Percentiles rank a stretch among this genome's conserved stretches.
phyloP scores from a whole-genome alignment of 35 echinoderm and acorn worm species.

The Nesometra sesokonis region DNA sequence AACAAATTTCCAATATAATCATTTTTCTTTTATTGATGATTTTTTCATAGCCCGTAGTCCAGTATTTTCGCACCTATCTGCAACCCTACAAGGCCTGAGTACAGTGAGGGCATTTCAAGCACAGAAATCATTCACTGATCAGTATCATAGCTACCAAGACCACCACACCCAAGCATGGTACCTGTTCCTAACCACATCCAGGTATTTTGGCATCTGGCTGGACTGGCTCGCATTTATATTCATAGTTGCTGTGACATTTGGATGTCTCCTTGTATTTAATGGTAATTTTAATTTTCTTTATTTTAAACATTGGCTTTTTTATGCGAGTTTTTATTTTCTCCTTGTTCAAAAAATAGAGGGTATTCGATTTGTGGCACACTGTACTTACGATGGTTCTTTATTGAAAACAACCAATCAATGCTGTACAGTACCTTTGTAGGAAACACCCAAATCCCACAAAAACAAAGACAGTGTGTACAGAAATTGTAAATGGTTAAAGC shows the following conservation, averaged over 20 bases:
- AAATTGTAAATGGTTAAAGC: too few species aligned
- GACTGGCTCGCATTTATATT: constrained; percentile 53
- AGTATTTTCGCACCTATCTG: constrained; percentile 78
- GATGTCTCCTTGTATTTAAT: constrained; percentile 21
- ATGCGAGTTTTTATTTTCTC: too few species aligned
- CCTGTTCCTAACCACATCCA: constrained; percentile 38
- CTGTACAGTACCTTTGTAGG: too few species aligned
- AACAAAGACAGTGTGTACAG: too few species aligned
- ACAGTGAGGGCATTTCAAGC: constrained; percentile 69
- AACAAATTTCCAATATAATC: too few species aligned
- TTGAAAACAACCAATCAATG: too few species aligned
- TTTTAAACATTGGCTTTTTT: too few species aligned
- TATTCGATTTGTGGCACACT: too few species aligned
- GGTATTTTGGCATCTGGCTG: constrained; percentile 76
- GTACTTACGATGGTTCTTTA: too few species aligned
- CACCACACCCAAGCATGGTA: constrained; percentile 76
- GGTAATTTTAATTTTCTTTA: too few species aligned
- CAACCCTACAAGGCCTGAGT: constrained; percentile 67
- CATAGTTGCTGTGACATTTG: constrained; percentile 35
- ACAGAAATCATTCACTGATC: constrained; percentile 35
- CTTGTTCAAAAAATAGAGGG: too few species aligned
- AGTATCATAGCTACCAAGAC: constrained; percentile 58
- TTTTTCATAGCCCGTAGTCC: constrained; percentile 71
- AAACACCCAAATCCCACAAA: too few species aligned
- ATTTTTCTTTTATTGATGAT: constrained; percentile 4